Evolutionary conservation across 37 sponge, comb jelly and placozoan species (phyloP).

Genomic region (Trichoplax adhaerens): DNA sequence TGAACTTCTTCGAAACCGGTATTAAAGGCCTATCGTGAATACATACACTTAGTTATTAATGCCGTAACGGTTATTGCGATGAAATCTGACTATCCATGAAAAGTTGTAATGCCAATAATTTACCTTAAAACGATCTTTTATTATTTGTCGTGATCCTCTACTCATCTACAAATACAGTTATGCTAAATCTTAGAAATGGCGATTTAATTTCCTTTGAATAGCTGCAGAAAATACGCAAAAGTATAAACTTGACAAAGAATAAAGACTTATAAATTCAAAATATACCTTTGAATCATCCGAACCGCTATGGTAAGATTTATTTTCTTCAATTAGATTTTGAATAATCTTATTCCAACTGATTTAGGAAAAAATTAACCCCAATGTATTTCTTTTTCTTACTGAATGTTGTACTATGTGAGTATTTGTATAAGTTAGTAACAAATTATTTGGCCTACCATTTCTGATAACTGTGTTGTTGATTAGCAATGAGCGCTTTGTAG

Average conservation of each 20-base stretch:
- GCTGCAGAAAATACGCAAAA: too few species aligned
- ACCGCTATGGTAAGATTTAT: neutral
- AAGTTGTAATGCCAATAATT: neutral
- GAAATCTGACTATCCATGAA: too few species aligned
- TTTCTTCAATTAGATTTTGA: constrained; percentile 2
- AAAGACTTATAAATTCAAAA: too few species aligned
- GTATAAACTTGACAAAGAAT: too few species aligned
- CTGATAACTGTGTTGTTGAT: constrained; percentile 39
- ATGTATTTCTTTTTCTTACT: too few species aligned
- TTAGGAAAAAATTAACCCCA: neutral
- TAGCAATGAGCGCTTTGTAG: constrained; percentile 28
- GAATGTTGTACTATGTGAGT: too few species aligned
- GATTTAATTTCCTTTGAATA: too few species aligned
- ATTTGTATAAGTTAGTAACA: neutral
- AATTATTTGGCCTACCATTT: constrained; percentile 28
- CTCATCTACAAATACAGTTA: constrained; percentile 16
- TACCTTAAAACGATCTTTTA: constrained; percentile 86
- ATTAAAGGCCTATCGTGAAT: constrained; percentile 57
- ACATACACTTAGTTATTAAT: neutral
- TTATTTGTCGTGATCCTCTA: constrained; percentile 29
- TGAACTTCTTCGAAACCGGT: constrained; percentile 64
- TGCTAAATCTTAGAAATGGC: too few species aligned
- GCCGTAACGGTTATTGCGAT: too few species aligned
- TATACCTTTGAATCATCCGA: neutral
- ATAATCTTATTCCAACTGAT: constrained; percentile 2